Base-by-base conservation (phyloP, 64 coral and sea anemone species). In the Cladopsammia gracilis region DNA sequence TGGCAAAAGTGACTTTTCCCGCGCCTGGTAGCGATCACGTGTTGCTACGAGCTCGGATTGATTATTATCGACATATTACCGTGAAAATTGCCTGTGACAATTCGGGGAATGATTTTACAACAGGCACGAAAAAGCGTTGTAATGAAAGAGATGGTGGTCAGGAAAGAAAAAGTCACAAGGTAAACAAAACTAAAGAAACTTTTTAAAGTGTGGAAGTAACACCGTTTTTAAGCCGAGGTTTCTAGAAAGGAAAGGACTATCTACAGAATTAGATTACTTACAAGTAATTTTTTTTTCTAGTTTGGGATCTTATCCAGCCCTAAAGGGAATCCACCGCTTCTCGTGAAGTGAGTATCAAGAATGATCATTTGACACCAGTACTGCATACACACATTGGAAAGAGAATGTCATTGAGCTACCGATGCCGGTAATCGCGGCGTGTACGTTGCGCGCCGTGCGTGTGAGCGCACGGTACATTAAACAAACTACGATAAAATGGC, bases 241-340 rank as follows among this genome's bases (percentile, higher is more conserved):
- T 84, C 80, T 61, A n/a, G 62, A 45, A 43, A 66, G 45, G 80
- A 19, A 23, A 84, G 58, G 62, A 24, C 80, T 84, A 84, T 84
- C 45, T 84, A 84, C 80, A 84, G 60, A 84, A 49, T 24, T 67
- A 13, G 42, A 49, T 67, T 84, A 62, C 60, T 62, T 84, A 84
- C 80, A 84, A 65, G 80, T 50, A 84, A 20, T 18, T 75, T 51
- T 66, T 62, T 20, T 46, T 83, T 45, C 23, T 62, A 64, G 61
- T 10, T 19, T 61, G 16, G 42, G 54, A 20, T 64, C 5, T 66
- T 44, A 66, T 84, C 60, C 80, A 84, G 62, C 26, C 80, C 45
- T 84, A 22, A 47, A 64, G 16, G 79, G 58, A 20, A 67, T 26
- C 11, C 24, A 60, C 15, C 5, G 43, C 24, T 44, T 62, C 52